Conservation (phyloP, 1,140 invertebrate species). For the Metaphire vulgaris region DNA sequence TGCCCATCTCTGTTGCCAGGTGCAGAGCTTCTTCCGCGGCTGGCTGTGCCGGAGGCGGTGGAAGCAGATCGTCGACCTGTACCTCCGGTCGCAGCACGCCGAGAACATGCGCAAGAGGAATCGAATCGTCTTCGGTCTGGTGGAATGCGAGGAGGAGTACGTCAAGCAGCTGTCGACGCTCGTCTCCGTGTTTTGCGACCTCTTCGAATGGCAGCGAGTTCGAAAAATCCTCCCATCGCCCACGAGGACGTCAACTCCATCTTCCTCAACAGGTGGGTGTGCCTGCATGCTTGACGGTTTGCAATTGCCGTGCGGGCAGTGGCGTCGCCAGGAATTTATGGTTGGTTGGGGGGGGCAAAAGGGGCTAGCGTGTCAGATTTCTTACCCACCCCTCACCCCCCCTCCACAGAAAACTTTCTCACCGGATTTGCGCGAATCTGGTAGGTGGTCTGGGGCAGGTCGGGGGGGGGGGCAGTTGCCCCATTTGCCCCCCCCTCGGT, state of each 20-base stretch:
- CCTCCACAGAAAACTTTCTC: too few relatives aligned
- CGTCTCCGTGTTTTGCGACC: conserved; percentile 85
- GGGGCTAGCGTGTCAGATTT: too few relatives aligned
- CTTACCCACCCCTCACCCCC: too few relatives aligned
- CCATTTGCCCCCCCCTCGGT: too few relatives aligned
- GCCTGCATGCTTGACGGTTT: too few relatives aligned
- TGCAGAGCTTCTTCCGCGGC: conserved; percentile 87
- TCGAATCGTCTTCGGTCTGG: conserved; percentile 85
- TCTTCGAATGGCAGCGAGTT: conserved; percentile 83
- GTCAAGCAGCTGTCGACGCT: conserved; percentile 83
- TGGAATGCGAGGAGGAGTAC: conserved; percentile 70
- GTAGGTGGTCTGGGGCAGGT: too few relatives aligned
- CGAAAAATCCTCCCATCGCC: conserved; percentile 83
- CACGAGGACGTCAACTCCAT: conserved; percentile 94
- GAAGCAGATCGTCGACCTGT: conserved; percentile 92
- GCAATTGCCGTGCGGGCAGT: too few relatives aligned
- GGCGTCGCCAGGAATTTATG: too few relatives aligned
- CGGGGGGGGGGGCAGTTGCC: too few relatives aligned
- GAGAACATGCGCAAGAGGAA: conserved; percentile 90
- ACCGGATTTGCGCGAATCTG: too few relatives aligned
- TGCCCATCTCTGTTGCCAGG: conserved; percentile 45
- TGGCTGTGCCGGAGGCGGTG: conserved; percentile 87
- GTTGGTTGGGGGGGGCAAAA: too few relatives aligned
- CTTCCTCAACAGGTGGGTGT: conserved; percentile 78
- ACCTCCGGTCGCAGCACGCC: conserved; percentile 88